Conservation (phyloP, 2,888 invertebrate species). For the Torymus texanus region DNA sequence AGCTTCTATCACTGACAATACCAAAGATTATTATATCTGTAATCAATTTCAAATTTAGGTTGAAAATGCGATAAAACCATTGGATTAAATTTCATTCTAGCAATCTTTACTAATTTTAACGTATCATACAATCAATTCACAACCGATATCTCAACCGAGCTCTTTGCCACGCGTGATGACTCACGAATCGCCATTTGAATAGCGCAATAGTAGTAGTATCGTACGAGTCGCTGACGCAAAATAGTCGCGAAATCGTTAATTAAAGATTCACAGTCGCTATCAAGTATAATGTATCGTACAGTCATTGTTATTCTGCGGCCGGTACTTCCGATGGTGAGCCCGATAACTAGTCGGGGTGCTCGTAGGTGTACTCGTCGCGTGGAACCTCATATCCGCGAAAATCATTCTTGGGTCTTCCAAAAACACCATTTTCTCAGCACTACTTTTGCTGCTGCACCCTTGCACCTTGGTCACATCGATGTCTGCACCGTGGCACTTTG, state of each 20-base stretch:
- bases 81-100: too few species aligned
- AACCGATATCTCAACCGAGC: too few species aligned
- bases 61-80: too few species aligned
- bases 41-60: too few species aligned
- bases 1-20: too few species aligned
- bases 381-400: conserved; percentile 73
- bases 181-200: too few species aligned
- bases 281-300: conserved; percentile 63
- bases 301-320: conserved; percentile 72
- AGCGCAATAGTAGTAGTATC: too few species aligned
- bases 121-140: too few species aligned
- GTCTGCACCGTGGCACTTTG: conserved; percentile 24
- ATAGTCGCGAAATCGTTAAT: not conserved
- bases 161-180: too few species aligned
- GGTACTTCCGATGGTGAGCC: conserved; percentile 66
- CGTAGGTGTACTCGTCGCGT: conserved; percentile 72
- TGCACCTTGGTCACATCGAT: conserved; percentile 64
- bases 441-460: conserved; percentile 25
- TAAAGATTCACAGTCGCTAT: not conserved
- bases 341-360: conserved; percentile 62
- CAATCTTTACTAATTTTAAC: too few species aligned
- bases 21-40: too few species aligned
- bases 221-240: too few species aligned
- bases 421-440: conserved; percentile 71
- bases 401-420: conserved; percentile 74